phyloP scores from a whole-genome alignment of 2,797 vertebrate genomes.

The Chelmon rostratus region DNA sequence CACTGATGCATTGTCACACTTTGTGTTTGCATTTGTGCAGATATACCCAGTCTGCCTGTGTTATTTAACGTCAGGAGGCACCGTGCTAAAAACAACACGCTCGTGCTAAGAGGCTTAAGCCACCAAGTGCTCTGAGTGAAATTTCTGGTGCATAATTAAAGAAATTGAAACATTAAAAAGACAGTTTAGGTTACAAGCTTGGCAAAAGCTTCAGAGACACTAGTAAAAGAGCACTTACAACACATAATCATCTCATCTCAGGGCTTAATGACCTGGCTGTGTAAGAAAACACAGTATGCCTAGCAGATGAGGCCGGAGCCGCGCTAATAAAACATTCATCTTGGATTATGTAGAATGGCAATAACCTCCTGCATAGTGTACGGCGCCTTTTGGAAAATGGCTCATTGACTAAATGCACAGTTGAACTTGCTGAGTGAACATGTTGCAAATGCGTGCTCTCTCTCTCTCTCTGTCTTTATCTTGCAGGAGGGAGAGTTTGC shows the following conservation, averaged over 20 bases:
- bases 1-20: neutral
- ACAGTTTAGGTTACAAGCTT: constrained; percentile 54
- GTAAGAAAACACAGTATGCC: constrained; percentile 59
- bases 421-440: constrained; percentile 74
- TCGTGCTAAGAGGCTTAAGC: too few relatives aligned
- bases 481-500: constrained; percentile 79
- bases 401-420: constrained; percentile 71
- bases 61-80: too few relatives aligned
- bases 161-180: constrained; percentile 53
- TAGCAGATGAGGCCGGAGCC: constrained; percentile 51
- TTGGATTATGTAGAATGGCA: constrained; percentile 62
- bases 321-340: constrained; percentile 68
- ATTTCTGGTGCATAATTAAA: constrained; percentile 40
- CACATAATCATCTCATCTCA: constrained; percentile 74
- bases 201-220: constrained; percentile 43
- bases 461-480: constrained; percentile 57
- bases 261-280: constrained; percentile 66
- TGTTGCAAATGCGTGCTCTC: constrained; percentile 76
- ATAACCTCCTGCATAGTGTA: constrained; percentile 39
- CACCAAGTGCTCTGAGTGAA: neutral
- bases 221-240: constrained; percentile 73
- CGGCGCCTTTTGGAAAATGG: constrained; percentile 59
- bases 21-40: neutral
- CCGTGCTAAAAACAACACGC: too few relatives aligned
- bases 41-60: neutral